Evolutionary conservation across 2,888 invertebrate species (phyloP), one percentile per base, ranked within the genome.

Genomic region (Macrosoma leucophasiata): DNA sequence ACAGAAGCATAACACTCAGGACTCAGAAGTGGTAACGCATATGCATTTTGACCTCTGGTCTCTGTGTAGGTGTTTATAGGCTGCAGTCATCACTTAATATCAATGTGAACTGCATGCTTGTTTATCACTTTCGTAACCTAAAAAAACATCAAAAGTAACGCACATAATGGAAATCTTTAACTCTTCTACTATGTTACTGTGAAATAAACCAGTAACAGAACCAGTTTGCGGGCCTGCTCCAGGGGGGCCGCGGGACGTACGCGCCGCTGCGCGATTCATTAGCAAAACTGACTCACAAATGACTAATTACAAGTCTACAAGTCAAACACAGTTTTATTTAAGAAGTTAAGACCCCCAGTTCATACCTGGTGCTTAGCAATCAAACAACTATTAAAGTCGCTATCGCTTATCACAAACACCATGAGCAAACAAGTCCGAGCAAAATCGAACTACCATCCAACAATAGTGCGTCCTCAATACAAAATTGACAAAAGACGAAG

Each of bases 401-500:
- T n/a, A 1, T 15, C 20, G 37, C 55, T 44, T 32, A 1, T 52
- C 18, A 36, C 43, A 46, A 48, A 25, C 0, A 41, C 58, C 58
- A 36, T 21, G 33, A 35, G 30, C 34, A 40, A 59, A 71, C 67
- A 68, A 77, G 78, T 72, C 68, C 77, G 74, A 79, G 71, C 76
- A 81, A 75, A 82, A 82, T 82, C 79, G 76, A 81, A 79, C 64
- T 71, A 64, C 59, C 58, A 59, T 51, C 54, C 60, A 67, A 81
- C 81, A 81, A 81, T 78, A 57, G 75, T 39, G 50, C 69, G 71
- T 71, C 67, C 71, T 78, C 81, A 77, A 81, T 78, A 79, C 76
- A 68, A 72, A 74, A 78, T 76, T 73, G 76, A 79, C 79, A 79
- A 81, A 74, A 58, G 68, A 54, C 50, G 55, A 65, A 61, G 71